A percentile compares a stretch with the other conserved stretches of the same genome.
phyloP scores from a whole-genome alignment of 1,140 invertebrate genomes.

The Hydropsyche tenuis region DNA sequence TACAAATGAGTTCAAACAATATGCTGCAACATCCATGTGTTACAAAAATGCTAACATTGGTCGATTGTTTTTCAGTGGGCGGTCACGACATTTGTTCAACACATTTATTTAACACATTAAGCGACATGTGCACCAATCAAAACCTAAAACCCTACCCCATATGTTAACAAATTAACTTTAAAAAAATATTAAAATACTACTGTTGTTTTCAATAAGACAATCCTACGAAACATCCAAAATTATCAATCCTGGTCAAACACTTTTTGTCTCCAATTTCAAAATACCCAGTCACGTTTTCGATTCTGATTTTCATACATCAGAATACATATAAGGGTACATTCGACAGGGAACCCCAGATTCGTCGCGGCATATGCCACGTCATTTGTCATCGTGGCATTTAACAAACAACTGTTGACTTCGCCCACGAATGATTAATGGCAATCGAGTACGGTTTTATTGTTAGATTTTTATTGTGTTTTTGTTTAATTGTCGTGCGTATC shows the following conservation, averaged over 20 bases:
- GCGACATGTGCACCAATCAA: background rate
- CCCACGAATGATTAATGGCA: conserved; percentile 9
- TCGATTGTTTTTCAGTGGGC: background rate
- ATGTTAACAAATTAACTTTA: no score
- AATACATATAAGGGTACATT: no score
- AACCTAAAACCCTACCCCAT: background rate
- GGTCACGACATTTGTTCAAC: conserved; percentile 2
- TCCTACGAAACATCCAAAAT: no score
- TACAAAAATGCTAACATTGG: background rate
- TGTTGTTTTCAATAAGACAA: no score
- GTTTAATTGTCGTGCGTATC: no score
- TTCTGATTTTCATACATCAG: no score
- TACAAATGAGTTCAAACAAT: no score
- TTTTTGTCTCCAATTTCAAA: background rate
- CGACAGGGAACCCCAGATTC: conserved; percentile 29
- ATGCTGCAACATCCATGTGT: no score
- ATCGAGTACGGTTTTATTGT: background rate
- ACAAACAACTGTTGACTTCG: conserved; percentile 47
- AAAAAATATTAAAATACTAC: no score
- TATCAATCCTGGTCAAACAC: background rate
- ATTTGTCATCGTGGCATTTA: conserved; percentile 48
- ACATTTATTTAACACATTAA: conserved; percentile 19
- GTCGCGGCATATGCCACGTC: conserved; percentile 45
- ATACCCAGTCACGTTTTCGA: no score
- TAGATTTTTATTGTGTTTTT: no score